Base-by-base conservation (phyloP, 2,113 vertebrate genomes). In the Dicerorhinus sumatrensis region DNA sequence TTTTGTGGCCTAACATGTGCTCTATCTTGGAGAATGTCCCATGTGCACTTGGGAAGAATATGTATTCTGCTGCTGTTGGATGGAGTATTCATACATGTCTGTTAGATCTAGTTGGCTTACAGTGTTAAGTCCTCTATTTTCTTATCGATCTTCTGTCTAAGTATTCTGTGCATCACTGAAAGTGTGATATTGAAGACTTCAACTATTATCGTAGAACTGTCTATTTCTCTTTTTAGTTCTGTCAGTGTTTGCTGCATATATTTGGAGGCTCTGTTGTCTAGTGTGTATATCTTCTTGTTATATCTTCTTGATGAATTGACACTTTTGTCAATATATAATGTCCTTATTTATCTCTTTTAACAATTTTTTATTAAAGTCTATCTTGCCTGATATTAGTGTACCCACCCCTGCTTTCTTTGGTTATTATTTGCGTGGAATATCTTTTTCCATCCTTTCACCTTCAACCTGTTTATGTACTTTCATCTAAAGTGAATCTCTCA, bases 51-150 rank as follows among this genome's bases (percentile, higher is more conserved):
- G 54, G 77, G 58, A 80, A 83, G 18, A 96, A 67, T 16, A 1
- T 75, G 4, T 90, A 56, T 82, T 95, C 69, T 96, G 18, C 18
- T 95, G 4, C 80, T 62, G 4, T 83, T 81, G 9, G 6, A 2
- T 83, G 6, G 51, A 75, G 13, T 70, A 18, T 73, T 89, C 31
- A 11, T 76, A 51, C 7, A 87, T 81, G 42, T 76, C 25, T 83
- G 9, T 77, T 91, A 85, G 46, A 33, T 80, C 36, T 80, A 90
- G 67, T 70, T 90, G 63, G 25, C 58, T 92, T 92, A 42, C 76
- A 86, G 21, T 94, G 29, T 77, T 72, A 96, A n/a, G 42, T 75
- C 29, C n/a, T 92, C 29, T 92, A 14, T 87, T 92, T 95, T n/a
- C 42, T 92, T 79, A 14, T 69, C 86, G 25, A 86, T 84, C 36